phyloP scores from a whole-genome alignment of 2,888 invertebrate species.

The Scaptomyza reducta region DNA sequence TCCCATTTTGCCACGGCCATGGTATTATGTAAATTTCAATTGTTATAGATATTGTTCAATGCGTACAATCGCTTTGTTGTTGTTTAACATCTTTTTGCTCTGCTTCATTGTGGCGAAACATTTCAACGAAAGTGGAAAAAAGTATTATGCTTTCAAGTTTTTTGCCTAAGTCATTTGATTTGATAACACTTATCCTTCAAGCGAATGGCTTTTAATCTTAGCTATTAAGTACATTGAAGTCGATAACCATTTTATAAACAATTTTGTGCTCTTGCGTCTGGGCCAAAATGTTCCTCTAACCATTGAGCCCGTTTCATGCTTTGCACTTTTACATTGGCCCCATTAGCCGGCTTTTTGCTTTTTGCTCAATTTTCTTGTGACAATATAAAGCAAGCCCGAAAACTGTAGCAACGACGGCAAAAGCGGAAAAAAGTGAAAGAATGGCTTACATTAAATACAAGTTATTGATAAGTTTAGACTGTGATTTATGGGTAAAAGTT shows the following conservation, averaged over 20 bases:
- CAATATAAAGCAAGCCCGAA: constrained; percentile 6
- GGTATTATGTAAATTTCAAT: constrained; percentile 52
- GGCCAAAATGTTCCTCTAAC: constrained; percentile 18
- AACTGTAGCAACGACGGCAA: constrained; percentile 7
- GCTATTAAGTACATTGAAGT: constrained; percentile 4
- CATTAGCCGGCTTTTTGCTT: constrained; percentile 1
- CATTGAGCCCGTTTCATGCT: constrained; percentile 34
- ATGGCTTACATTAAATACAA: constrained; percentile 3
- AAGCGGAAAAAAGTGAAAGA: constrained; percentile 44
- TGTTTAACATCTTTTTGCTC: constrained; percentile 5
- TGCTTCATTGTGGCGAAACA: constrained; percentile 30
- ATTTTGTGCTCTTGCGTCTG: constrained; percentile 1
- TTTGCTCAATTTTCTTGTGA: constrained; percentile 5
- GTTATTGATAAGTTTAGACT: constrained; percentile 17
- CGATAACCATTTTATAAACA: constrained; percentile 2
- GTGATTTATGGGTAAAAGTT: constrained; percentile 49
- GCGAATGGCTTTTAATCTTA: constrained; percentile 14
- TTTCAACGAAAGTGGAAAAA: constrained; percentile 35
- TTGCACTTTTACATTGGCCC: constrained; percentile 33
- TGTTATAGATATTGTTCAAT: constrained; percentile 41
- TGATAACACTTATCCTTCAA: not conserved
- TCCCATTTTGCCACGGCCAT: constrained; percentile 20
- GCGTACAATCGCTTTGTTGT: constrained; percentile 37
- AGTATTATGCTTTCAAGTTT: constrained; percentile 36
- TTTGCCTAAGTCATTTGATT: constrained; percentile 50